phyloP scores from a whole-genome alignment of 2,113 vertebrate species.

The Carassius carassius region DNA sequence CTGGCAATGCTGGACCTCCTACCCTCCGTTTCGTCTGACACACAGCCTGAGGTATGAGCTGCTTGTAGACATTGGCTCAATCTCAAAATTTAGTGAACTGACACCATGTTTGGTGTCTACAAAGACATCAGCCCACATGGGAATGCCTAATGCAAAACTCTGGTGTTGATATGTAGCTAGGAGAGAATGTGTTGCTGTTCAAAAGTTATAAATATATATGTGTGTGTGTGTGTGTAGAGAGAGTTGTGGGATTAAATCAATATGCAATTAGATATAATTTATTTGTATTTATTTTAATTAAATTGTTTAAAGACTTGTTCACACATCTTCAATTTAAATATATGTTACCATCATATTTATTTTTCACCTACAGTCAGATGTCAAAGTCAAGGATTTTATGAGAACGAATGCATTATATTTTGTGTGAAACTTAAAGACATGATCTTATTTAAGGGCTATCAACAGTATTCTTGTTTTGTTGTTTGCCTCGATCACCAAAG shows the following conservation, averaged over 20 bases:
- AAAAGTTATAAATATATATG: background rate
- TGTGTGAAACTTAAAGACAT: background rate
- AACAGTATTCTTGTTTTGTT: background rate
- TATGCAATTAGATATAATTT: background rate
- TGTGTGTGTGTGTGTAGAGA: no score
- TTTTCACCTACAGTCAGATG: background rate
- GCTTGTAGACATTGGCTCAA: background rate
- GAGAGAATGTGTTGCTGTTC: background rate
- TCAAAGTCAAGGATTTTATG: background rate
- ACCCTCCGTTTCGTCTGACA: constrained; percentile 86
- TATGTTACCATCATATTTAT: background rate
- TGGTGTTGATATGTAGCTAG: background rate
- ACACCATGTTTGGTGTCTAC: background rate
- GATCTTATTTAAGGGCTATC: background rate
- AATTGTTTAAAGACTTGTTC: background rate
- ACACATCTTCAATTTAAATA: background rate
- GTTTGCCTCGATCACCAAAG: background rate
- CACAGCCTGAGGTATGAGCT: constrained; percentile 89
- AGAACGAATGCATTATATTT: background rate
- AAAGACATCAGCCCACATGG: background rate
- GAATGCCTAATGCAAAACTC: background rate
- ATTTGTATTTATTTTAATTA: no score
- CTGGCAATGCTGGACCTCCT: constrained; percentile 93
- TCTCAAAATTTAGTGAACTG: background rate
- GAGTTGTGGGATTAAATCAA: background rate